Evolutionary conservation across 2,888 invertebrate species (phyloP), one percentile per base, ranked within the genome.

Genomic region (Platycheirus rosarum): DNA sequence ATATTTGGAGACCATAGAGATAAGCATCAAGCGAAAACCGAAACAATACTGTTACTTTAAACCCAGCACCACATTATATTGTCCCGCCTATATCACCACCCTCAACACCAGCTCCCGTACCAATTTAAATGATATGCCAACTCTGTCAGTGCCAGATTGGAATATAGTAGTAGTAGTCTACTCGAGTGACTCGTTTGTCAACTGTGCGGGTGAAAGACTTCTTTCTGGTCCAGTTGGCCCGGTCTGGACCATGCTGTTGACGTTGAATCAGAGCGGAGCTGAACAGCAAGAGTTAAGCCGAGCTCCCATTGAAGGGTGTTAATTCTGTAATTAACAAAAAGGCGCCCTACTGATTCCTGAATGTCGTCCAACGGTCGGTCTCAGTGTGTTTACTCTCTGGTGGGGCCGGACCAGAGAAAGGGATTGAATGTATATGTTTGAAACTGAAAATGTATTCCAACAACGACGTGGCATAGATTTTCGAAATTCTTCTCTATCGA

Each of bases 41-140:
- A 68, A 63, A 69, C 79, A 74, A 69, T 79, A 63, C 42, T 79
- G 62, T 75, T 79, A 75, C 48, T 79, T 79, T 79, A 79, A 75
- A 79, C 79, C 75, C 57, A 69, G 57, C 44, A 75, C 55, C 74
- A 69, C 55, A 79, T 57, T 69, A 74, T 63, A 68, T 13, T 13
- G 57, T 44, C 35, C 78, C 55, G 78, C 79, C 79, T 69, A 69
- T 69, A 79, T 79, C 79, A 63, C 79, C 79, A 69, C 75, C 75
- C 79, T 11, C 29, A 16, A 44, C 13, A 44, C 3, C 44, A 60
- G 29, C 11, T 6, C 42, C 60, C 42, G 75, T 79, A 69, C 68
- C 75, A 79, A 79, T 79, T 79, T 79, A 79, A 79, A 79, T 79
- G 79, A 79, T 79, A 79, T 75, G 79, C 75, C 79, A 75, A 75